A percentile compares a stretch with the other conserved stretches of the same genome.
These are phyloP conservation scores for Spheniscus humboldti DNA, from an alignment of 2,797 vertebrate genomes.

Conservation along the genomic window DNA sequence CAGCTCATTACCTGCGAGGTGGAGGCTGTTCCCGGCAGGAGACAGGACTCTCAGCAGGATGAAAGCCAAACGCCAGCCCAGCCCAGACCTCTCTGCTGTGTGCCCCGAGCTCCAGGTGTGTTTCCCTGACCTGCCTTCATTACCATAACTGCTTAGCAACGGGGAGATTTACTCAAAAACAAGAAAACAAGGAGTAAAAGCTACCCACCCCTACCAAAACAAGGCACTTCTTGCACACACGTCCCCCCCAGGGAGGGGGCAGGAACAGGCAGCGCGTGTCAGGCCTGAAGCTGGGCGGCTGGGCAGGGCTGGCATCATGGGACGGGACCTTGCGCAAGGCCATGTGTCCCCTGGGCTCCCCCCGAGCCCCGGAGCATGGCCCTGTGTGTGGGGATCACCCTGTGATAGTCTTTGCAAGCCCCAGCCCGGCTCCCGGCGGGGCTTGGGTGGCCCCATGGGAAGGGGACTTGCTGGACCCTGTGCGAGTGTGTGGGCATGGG, in stretches of 20 bases:
- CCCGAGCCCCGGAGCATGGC: accelerated
- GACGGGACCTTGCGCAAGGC: neutral
- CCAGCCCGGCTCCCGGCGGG: neutral
- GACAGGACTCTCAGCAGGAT: constrained; percentile 35
- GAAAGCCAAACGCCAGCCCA: constrained; percentile 56
- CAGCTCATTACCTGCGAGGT: constrained; percentile 18
- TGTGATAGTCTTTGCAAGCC: neutral
- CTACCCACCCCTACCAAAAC: neutral
- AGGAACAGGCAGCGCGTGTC: neutral
- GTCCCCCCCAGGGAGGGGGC: neutral
- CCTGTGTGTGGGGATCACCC: neutral
- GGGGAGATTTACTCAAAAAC: constrained; percentile 21
- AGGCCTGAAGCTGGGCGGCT: neutral
- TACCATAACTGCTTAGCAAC: constrained; percentile 44
- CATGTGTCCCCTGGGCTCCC: neutral
- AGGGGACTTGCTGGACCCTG: neutral
- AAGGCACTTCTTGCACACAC: neutral
- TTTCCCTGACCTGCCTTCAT: constrained; percentile 43
- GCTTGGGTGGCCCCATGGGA: neutral
- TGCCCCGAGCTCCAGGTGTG: neutral
- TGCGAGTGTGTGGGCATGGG: accelerated
- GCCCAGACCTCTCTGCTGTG: constrained; percentile 1
- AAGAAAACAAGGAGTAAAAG: constrained; percentile 40
- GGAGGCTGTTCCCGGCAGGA: constrained; percentile 31
- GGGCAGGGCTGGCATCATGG: neutral